Base-by-base conservation (phyloP, 2,797 vertebrate species). In the Balearica regulorum region DNA sequence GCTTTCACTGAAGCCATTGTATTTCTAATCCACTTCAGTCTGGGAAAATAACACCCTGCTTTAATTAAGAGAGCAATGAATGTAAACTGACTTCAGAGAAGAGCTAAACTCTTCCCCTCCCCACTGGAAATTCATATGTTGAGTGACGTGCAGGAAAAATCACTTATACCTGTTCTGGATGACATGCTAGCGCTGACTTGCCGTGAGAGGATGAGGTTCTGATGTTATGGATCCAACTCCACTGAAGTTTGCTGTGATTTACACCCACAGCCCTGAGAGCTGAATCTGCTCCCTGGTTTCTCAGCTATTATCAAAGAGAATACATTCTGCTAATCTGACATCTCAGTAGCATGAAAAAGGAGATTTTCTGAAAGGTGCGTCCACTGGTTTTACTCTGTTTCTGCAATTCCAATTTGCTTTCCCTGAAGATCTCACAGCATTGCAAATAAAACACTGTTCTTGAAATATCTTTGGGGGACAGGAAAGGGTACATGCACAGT, bases 1-100 rank as follows among this genome's bases (percentile, higher is more conserved):
- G 92, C 90, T 96, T 93, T 96, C 96, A 97, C 90, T 95, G 58
- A 95, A 96, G 82, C 75, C 94, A 89, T 89, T 94, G 94, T 91
- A 90, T 76, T 88, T 70, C 71, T 96, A 97, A 96, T 91, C 88
- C 83, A 72, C 90, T 96, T 94, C 76, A 83, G 87, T 58, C 87
- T 88, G 89, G 90, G 81, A 95, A 96, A 97, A 93, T 93, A 91
- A 91, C 83, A 92, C 78, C 57, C 72, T 93, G 80, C 82, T 96
- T 96, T 95, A 97, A 96, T 95, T 96, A 93, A 93, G 89, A 89
- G 62, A 90, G 60, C 37, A 83, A 79, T 1, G 22, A 93, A 90
- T 57, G 35, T 91, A 95, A 96, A 95, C 71, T 57, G 57, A 91
- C 90, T 95, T 96, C 90, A 94, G 89, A 97, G 72, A 80, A 88